These are phyloP conservation scores for Ptilonorhynchus violaceus DNA, from an alignment of 2,113 vertebrate genomes.

Conservation along the genomic window DNA sequence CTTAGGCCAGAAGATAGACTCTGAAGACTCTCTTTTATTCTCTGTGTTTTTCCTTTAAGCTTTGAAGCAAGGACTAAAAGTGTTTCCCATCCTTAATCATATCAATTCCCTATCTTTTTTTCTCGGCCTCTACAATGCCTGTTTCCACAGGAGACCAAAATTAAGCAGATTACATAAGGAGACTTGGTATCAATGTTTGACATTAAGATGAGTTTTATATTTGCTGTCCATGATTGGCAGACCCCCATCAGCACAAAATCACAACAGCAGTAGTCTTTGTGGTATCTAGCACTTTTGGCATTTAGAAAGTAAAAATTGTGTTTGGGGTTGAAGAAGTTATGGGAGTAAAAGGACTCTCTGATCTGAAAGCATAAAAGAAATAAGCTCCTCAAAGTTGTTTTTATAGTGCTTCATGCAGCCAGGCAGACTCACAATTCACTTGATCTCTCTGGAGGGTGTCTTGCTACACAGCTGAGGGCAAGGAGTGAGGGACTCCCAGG, in stretches of 20 bases:
- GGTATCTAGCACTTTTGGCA: not conserved
- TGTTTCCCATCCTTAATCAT: not conserved
- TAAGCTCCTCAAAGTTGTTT: not conserved
- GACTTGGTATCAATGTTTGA: not conserved
- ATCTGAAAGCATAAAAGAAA: not conserved
- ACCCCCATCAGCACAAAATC: not conserved
- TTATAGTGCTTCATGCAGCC: not conserved
- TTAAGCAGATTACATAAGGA: not conserved
- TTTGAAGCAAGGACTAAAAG: constrained; percentile 26
- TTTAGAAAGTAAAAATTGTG: not conserved
- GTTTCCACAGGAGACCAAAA: not conserved
- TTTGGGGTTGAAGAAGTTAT: not conserved
- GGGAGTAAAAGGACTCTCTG: not conserved
- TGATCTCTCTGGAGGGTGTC: not conserved
- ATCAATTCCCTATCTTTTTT: not conserved
- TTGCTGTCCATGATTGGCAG: not conserved
- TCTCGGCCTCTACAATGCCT: not conserved
- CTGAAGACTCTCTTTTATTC: constrained; percentile 49
- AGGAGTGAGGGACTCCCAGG: not conserved
- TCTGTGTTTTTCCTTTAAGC: constrained; percentile 19
- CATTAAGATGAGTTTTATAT: not conserved
- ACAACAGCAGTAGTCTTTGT: not conserved
- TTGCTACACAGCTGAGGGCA: not conserved
- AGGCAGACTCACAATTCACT: not conserved
- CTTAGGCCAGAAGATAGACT: constrained; percentile 35